Percentiles rank a stretch among this genome's conserved stretches.
Evolutionary conservation across 2,797 vertebrate genomes (phyloP).

Genomic region (Hemibagrus guttatus): DNA sequence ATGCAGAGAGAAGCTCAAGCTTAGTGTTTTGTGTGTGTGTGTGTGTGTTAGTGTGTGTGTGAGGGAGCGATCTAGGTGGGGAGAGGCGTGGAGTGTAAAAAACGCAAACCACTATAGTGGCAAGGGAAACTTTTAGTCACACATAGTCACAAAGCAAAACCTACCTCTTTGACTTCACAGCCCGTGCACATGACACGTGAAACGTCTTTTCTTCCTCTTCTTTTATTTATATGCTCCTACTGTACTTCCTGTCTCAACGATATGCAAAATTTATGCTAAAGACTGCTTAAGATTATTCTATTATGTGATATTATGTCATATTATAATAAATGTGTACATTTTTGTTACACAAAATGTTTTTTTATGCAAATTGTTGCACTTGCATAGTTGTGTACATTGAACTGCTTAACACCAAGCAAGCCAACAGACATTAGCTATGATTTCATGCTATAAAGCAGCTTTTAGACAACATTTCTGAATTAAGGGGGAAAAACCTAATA

Average conservation of each 20-base stretch:
- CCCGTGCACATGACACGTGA: not conserved
- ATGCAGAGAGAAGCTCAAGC: not conserved
- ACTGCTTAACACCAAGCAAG: not conserved
- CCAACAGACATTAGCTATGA: not conserved
- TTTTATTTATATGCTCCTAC: not conserved
- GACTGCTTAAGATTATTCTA: not conserved
- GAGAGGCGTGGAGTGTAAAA: no score
- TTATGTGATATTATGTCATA: no score
- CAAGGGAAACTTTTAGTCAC: constrained; percentile 3
- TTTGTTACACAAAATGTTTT: not conserved
- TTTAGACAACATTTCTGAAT: not conserved
- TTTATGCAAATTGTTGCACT: not conserved
- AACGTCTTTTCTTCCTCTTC: not conserved
- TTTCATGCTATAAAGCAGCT: not conserved
- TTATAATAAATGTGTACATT: no score
- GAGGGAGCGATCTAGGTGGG: no score
- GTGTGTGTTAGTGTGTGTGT: not conserved
- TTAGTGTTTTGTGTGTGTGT: not conserved
- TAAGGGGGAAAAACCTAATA: constrained; percentile 13
- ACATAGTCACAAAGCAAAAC: constrained; percentile 6
- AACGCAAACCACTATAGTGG: not conserved
- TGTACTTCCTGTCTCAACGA: constrained; percentile 4
- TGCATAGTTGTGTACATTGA: not conserved
- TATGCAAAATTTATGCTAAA: not conserved
- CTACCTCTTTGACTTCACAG: not conserved